Evolutionary conservation across 2,113 vertebrate species (phyloP).

Genomic region (Galbula dea): DNA sequence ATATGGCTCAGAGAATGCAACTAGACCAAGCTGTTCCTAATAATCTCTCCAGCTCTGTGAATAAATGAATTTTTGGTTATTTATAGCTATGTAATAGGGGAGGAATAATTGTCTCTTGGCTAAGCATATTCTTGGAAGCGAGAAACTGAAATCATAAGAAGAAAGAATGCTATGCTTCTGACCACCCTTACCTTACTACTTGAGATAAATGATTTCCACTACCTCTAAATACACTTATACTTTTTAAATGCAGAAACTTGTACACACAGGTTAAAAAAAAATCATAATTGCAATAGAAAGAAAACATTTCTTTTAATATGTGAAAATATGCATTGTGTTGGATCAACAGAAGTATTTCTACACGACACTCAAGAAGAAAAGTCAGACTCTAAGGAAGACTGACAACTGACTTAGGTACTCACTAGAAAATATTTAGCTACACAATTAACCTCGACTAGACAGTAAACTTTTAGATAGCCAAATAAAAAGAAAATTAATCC

Average conservation of each 20-base stretch:
- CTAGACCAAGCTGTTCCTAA: background rate
- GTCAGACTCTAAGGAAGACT: background rate
- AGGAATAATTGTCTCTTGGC: background rate
- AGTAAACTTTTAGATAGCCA: background rate
- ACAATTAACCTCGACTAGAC: background rate
- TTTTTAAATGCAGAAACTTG: background rate
- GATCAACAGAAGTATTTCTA: background rate
- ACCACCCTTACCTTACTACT: background rate
- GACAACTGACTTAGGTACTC: background rate
- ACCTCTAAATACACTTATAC: background rate
- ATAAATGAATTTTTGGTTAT: background rate
- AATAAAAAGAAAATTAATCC: background rate
- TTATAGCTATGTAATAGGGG: background rate
- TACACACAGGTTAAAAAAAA: background rate
- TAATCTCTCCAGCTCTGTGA: background rate
- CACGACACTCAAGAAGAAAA: background rate
- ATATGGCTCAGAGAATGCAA: background rate
- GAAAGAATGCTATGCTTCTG: background rate
- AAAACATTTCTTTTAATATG: background rate
- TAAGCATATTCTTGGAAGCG: background rate
- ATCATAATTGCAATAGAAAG: background rate
- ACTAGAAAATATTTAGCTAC: background rate
- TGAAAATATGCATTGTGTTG: background rate
- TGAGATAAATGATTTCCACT: background rate
- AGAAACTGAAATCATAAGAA: background rate